Percentiles rank a stretch among this genome's conserved stretches.
These are phyloP conservation scores for Trichacis sp. DNA, from an alignment of 2,888 invertebrate species.

Conservation along the genomic window DNA sequence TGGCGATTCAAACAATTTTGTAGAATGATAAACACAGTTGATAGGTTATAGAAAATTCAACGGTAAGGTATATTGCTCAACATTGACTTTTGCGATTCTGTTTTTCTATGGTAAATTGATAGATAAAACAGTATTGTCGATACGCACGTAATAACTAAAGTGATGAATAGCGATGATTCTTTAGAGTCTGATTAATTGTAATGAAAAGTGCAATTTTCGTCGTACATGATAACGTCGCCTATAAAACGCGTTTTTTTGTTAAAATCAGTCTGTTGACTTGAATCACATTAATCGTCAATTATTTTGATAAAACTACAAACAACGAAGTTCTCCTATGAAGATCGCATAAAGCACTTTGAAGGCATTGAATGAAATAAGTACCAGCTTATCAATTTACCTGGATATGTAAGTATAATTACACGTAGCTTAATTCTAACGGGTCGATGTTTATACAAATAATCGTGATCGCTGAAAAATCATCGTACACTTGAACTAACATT, in stretches of 20 bases:
- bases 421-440: neutral
- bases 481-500: neutral
- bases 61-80: too few relatives aligned
- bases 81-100: too few relatives aligned
- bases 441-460: neutral
- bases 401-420: neutral
- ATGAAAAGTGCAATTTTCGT: neutral
- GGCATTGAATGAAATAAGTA: neutral
- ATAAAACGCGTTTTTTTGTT: neutral
- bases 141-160: too few relatives aligned
- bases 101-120: too few relatives aligned
- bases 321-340: neutral
- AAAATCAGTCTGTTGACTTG: slow-evolving; percentile 1
- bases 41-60: too few relatives aligned
- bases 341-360: neutral
- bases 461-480: neutral
- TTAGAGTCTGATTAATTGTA: too few relatives aligned
- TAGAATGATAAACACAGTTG: too few relatives aligned
- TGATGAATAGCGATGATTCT: too few relatives aligned
- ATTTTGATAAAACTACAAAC: neutral
- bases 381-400: neutral
- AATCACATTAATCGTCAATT: neutral
- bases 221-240: neutral
- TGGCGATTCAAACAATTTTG: too few relatives aligned
- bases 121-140: too few relatives aligned